A percentile compares a stretch with the other conserved stretches of the same genome.
phyloP scores from a whole-genome alignment of 2,888 invertebrate species.

The Tenodera sinensis region DNA sequence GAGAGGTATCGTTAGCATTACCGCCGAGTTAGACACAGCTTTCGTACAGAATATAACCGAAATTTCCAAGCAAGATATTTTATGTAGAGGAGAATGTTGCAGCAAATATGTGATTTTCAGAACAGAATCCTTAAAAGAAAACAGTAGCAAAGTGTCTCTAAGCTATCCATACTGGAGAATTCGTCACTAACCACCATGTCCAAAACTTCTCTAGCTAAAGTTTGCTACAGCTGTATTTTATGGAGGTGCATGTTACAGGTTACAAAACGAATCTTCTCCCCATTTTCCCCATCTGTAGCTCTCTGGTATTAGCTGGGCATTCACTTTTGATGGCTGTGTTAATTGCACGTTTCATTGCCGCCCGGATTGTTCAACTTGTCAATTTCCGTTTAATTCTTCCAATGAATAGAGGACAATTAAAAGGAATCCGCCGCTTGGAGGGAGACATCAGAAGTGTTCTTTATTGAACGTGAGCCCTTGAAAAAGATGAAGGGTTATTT shows the following conservation, averaged over 20 bases:
- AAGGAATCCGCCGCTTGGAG: not conserved
- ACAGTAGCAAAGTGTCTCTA: too few relatives aligned
- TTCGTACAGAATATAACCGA: too few relatives aligned
- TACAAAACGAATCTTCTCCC: not conserved
- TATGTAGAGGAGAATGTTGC: too few relatives aligned
- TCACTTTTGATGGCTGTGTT: not conserved
- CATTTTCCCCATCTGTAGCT: not conserved
- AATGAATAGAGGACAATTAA: not conserved
- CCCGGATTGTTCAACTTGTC: not conserved
- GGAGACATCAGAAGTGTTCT: not conserved
- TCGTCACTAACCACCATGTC: too few relatives aligned
- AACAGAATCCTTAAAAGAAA: too few relatives aligned
- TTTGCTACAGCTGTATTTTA: too few relatives aligned
- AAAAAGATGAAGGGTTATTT: not conserved
- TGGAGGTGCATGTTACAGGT: not conserved
- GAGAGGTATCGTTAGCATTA: too few relatives aligned
- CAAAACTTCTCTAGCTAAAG: too few relatives aligned
- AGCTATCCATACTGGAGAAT: too few relatives aligned
- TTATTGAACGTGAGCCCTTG: not conserved
- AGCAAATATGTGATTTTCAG: too few relatives aligned
- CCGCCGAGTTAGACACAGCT: too few relatives aligned
- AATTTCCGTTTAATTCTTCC: not conserved
- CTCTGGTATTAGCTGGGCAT: not conserved
- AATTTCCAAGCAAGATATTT: too few relatives aligned
- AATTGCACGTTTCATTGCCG: not conserved